Conservation (phyloP, 1,140 invertebrate species). For the Bombus sylvicola region DNA sequence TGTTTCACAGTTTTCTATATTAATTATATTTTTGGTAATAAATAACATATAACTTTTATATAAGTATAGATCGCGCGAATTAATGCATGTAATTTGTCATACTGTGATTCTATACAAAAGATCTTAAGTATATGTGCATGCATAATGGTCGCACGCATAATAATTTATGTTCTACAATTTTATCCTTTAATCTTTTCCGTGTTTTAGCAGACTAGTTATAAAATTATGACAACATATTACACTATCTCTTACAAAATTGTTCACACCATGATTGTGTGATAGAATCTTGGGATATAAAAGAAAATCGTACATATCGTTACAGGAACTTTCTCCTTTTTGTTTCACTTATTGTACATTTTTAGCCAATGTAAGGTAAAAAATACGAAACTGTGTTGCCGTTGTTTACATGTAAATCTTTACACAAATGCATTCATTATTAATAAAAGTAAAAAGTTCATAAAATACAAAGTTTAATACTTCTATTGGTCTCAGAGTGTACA, state of each 20-base stretch:
- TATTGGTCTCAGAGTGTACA: conserved; percentile 30
- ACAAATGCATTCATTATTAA: conserved; percentile 12
- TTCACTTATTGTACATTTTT: conserved; percentile 30
- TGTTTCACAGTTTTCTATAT: conserved; percentile 24
- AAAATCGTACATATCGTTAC: conserved; percentile 27
- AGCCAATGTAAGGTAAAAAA: conserved; percentile 28
- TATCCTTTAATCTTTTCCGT: background rate
- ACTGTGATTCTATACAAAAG: conserved; percentile 21
- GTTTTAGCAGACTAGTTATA: conserved; percentile 44
- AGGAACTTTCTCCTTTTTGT: conserved; percentile 44
- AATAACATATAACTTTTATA: conserved; percentile 30
- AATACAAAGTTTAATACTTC: conserved; percentile 45
- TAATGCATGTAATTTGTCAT: conserved; percentile 28
- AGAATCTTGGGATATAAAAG: conserved; percentile 35
- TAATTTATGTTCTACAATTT: conserved; percentile 35
- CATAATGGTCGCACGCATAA: conserved; percentile 14
- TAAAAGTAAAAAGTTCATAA: conserved; percentile 30
- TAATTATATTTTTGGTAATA: conserved; percentile 39
- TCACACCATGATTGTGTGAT: background rate
- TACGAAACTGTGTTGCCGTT: background rate
- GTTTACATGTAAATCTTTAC: conserved; percentile 21
- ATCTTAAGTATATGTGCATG: conserved; percentile 20
- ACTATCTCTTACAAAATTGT: conserved; percentile 29
- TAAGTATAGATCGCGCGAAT: background rate
- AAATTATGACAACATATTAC: conserved; percentile 26